Evolutionary conservation across 1,140 invertebrate genomes (phyloP), one percentile per base, ranked within the genome.

Genomic region (Apolygus lucorum): DNA sequence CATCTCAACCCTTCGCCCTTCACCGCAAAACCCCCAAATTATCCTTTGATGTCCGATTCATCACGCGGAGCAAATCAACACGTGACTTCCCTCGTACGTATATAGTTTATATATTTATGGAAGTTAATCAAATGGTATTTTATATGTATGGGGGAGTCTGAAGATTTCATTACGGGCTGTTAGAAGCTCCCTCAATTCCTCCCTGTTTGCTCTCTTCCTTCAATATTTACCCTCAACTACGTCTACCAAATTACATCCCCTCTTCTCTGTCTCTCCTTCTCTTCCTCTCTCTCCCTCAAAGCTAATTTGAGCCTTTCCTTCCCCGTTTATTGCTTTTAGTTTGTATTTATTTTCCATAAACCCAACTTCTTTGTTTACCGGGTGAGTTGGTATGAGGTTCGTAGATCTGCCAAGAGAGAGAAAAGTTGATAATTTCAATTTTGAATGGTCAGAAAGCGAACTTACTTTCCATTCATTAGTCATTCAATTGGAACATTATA

Each of bases 301-400:
- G 54, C 54, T 59, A 59, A 59, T 59, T 59, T 59, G 8, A 59
- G 22, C 54, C 54, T 59, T 59, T 21, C 22, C 8, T 4, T 4
- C 22, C 4, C 54, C 54, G 54, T 59, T 59, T 59, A 59, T 59
- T 59, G 54, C 54, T 59, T 59, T 59, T 24, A 59, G 8, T 59
- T 59, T 13, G 54, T 59, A 59, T 59, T 59, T 59, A 59, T 59
- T 59, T 59, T 59, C 54, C 54, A 59, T 59, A 59, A 59, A 21
- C 11, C 54, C 54, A 59, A 11, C 54, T 59, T 22, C 54, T 4
- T 11, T 59, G 54, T 59, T 59, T 59, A 59, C 54, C 22, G 22
- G 54, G n/a, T n/a, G n/a, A n/a, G n/a, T n/a, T n/a, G n/a, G n/a
- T n/a, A n/a, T n/a, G n/a, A n/a, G n/a, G n/a, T n/a, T n/a, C n/a